phyloP scores from a whole-genome alignment of 2,888 invertebrate genomes.

The Melitaea athalia region DNA sequence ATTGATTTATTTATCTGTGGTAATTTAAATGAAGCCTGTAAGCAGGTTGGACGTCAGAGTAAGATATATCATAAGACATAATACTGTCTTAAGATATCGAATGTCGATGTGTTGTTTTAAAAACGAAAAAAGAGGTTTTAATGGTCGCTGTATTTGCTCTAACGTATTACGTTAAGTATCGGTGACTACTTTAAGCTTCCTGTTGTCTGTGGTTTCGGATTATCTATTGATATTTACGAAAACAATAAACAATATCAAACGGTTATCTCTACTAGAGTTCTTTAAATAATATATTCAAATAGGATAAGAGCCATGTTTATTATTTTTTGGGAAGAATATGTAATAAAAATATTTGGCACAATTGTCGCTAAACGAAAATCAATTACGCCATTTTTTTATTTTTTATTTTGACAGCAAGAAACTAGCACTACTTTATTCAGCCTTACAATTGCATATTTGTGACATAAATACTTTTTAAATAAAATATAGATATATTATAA shows the following conservation, averaged over 20 bases:
- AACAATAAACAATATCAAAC: slow-evolving; percentile 16
- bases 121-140: slow-evolving; percentile 39
- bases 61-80: slow-evolving; percentile 7
- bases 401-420: not conserved
- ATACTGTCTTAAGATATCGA: slow-evolving; percentile 38
- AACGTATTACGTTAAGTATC: slow-evolving; percentile 41
- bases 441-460: not conserved
- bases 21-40: slow-evolving; percentile 22
- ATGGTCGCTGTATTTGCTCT: slow-evolving; percentile 46
- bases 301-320: no score
- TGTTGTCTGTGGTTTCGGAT: slow-evolving; percentile 44
- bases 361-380: not conserved
- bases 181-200: slow-evolving; percentile 55
- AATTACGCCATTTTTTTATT: not conserved
- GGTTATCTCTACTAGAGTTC: not conserved
- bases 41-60: slow-evolving; percentile 23
- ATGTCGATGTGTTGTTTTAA: slow-evolving; percentile 33
- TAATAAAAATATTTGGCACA: no score
- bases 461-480: not conserved
- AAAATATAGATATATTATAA: not conserved
- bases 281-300: no score
- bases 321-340: no score
- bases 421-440: not conserved
- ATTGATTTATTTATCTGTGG: slow-evolving; percentile 22
- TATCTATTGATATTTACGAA: slow-evolving; percentile 17